Conservation (phyloP, 2,888 invertebrate species). For the Tortrix viridana region DNA sequence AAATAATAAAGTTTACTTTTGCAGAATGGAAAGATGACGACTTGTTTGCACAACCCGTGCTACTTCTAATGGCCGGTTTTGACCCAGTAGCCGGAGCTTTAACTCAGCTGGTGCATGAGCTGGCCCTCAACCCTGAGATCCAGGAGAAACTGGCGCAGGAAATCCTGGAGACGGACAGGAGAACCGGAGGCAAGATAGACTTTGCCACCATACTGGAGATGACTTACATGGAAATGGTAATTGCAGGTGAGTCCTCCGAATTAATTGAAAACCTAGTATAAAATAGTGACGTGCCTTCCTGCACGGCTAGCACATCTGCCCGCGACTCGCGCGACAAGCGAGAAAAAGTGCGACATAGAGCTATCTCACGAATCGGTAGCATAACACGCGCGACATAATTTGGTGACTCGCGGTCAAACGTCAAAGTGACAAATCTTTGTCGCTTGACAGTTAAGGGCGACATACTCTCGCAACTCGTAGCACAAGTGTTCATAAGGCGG, state of each 20-base stretch:
- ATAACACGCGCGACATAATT: no score
- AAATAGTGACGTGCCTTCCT: no score
- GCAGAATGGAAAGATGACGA: slow-evolving; percentile 46
- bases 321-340: no score
- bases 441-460: no score
- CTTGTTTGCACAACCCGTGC: slow-evolving; percentile 43
- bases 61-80: slow-evolving; percentile 49
- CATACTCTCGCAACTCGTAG: no score
- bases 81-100: slow-evolving; percentile 47
- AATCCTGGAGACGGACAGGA: slow-evolving; percentile 46
- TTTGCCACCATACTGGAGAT: slow-evolving; percentile 52
- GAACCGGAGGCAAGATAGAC: slow-evolving; percentile 62
- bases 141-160: slow-evolving; percentile 49
- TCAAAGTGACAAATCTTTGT: no score
- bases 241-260: slow-evolving; percentile 47
- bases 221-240: slow-evolving; percentile 68
- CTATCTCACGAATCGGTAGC: no score
- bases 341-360: no score
- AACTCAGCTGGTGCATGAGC: slow-evolving; percentile 46
- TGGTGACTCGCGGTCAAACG: no score
- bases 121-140: slow-evolving; percentile 49
- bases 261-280: slow-evolving; percentile 26
- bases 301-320: no score
- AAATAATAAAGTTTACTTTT: neutral
- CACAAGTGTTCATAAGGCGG: no score